These are phyloP conservation scores for Cheumatopsyche charites DNA, from an alignment of 1,140 invertebrate species.

Conservation along the genomic window DNA sequence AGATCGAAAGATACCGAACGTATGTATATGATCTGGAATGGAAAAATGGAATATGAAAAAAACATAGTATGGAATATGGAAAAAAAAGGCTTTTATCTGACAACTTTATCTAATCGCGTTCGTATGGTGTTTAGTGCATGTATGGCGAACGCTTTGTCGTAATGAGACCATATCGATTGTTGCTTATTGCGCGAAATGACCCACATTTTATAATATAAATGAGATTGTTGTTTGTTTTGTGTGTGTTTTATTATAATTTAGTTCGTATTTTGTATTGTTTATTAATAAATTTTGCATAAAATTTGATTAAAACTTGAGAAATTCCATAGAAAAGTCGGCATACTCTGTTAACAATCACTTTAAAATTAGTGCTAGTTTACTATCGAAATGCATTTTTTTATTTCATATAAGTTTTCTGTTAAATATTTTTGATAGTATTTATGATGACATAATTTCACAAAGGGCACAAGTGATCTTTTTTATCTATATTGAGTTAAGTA, in stretches of 20 bases:
- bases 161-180: slow-evolving; percentile 14
- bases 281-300: not conserved
- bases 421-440: too few species aligned
- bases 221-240: too few species aligned
- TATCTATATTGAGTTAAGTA: too few species aligned
- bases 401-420: too few species aligned
- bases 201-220: not conserved
- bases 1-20: slow-evolving; percentile 23
- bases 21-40: not conserved
- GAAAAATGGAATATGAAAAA: too few species aligned
- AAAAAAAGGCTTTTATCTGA: slow-evolving; percentile 33
- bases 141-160: not conserved
- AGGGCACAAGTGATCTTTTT: too few species aligned
- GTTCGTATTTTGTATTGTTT: not conserved
- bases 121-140: not conserved
- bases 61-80: not conserved
- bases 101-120: slow-evolving; percentile 47
- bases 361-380: too few species aligned
- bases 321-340: too few species aligned
- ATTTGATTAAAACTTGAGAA: not conserved
- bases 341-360: too few species aligned
- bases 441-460: too few species aligned
- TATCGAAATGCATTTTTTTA: too few species aligned
- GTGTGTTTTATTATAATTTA: too few species aligned
- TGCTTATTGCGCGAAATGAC: slow-evolving; percentile 1